Evolutionary conservation across 2,888 invertebrate genomes (phyloP).

Genomic region (Dromius quadrimaculatus): DNA sequence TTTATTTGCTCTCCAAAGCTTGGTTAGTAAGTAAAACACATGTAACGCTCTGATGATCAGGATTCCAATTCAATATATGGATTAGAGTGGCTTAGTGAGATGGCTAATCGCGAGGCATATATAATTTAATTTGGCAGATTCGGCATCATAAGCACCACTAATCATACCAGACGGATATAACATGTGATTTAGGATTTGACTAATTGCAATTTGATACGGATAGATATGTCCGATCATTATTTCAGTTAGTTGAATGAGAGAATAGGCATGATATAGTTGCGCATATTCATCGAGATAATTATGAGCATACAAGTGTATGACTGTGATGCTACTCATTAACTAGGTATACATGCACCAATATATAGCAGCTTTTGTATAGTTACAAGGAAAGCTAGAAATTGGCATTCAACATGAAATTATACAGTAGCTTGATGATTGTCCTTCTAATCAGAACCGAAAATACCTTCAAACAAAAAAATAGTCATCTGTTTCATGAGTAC

Average conservation of each 20-base stretch:
- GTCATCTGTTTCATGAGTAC: no score
- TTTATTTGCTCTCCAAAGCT: no score
- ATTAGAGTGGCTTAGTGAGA: constrained; percentile 3
- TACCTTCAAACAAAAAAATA: no score
- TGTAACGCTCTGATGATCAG: neutral
- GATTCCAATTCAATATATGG: constrained; percentile 14
- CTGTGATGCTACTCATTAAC: no score
- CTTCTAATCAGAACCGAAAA: no score
- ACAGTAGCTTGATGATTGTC: no score
- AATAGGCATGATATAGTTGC: neutral
- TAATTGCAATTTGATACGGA: constrained; percentile 35
- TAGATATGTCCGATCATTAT: constrained; percentile 25
- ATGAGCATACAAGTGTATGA: no score
- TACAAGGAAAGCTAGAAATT: no score
- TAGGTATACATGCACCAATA: no score
- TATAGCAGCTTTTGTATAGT: no score
- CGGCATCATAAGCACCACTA: constrained; percentile 31
- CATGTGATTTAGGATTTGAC: constrained; percentile 37
- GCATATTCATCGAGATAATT: constrained; percentile 13
- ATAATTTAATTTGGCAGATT: constrained; percentile 37
- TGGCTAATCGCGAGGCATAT: constrained; percentile 19
- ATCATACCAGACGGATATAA: constrained; percentile 31
- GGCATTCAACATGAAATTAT: no score
- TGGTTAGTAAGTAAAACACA: constrained; percentile 14
- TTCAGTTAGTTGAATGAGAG: constrained; percentile 19